Conservation (phyloP, 1,140 invertebrate genomes). For the Andrena cerasifolii region DNA sequence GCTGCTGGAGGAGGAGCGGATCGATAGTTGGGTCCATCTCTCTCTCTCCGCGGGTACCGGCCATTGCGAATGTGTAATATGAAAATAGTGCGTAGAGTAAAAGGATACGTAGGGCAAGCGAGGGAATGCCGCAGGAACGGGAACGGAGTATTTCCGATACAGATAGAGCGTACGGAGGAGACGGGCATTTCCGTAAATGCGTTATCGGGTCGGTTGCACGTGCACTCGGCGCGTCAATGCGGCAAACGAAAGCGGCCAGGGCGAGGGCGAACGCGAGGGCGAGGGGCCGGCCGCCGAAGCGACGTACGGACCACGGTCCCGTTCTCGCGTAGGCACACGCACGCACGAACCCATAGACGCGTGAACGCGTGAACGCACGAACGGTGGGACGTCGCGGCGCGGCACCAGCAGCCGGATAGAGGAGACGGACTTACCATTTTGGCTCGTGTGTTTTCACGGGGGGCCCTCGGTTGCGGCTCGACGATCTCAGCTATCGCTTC, state of each 20-base stretch:
- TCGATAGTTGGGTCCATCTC: conserved; percentile 50
- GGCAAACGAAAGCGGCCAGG: conserved; percentile 32
- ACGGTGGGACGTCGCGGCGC: not conserved
- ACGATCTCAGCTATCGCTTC: conserved; percentile 34
- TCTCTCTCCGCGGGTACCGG: too few species aligned
- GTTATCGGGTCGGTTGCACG: conserved; percentile 46
- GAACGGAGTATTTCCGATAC: not conserved
- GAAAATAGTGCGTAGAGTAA: conserved; percentile 27
- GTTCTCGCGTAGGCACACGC: conserved; percentile 23
- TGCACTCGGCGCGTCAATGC: conserved; percentile 53
- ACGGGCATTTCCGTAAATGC: conserved; percentile 46
- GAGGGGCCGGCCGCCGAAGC: conserved; percentile 14
- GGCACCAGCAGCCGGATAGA: conserved; percentile 2
- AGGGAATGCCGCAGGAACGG: not conserved
- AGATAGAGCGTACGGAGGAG: conserved; percentile 26
- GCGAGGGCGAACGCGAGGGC: conserved; percentile 26
- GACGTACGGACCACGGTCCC: conserved; percentile 2
- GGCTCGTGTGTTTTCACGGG: conserved; percentile 31
- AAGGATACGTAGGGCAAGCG: not conserved
- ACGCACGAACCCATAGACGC: conserved; percentile 18
- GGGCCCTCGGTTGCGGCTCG: conserved; percentile 24
- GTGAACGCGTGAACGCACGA: conserved; percentile 8
- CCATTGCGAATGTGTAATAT: conserved; percentile 52
- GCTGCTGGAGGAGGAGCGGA: conserved; percentile 27
- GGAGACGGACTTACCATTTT: conserved; percentile 58